Evolutionary conservation across 1,140 invertebrate genomes (phyloP).

Genomic region (Sarcophaga bullata): DNA sequence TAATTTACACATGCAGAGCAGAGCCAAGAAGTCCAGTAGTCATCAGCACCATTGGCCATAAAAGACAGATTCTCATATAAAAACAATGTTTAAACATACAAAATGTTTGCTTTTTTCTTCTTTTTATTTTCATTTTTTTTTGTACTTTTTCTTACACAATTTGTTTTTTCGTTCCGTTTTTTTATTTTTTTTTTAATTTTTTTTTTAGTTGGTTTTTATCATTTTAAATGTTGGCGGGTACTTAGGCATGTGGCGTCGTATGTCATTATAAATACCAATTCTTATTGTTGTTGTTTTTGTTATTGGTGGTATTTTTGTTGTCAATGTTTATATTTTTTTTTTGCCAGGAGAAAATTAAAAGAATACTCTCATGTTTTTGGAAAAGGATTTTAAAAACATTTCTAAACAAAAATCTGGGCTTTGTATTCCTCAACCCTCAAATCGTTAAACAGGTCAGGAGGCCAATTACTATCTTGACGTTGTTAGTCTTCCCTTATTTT

Average conservation of each 20-base stretch:
- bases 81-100: slow-evolving; percentile 19
- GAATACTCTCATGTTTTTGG: too few relatives aligned
- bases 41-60: slow-evolving; percentile 36
- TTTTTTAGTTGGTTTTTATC: slow-evolving; percentile 17
- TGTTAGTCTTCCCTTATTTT: too few relatives aligned
- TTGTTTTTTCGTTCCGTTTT: background rate
- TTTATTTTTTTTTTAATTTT: background rate
- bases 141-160: slow-evolving; percentile 5
- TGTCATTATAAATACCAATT: slow-evolving; percentile 58
- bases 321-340: slow-evolving; percentile 34
- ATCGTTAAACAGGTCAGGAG: too few relatives aligned
- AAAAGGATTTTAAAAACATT: too few relatives aligned
- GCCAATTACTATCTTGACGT: too few relatives aligned
- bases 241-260: slow-evolving; percentile 65
- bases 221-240: slow-evolving; percentile 33
- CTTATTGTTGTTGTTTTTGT: slow-evolving; percentile 39
- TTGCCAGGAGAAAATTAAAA: too few relatives aligned
- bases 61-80: slow-evolving; percentile 17
- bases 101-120: slow-evolving; percentile 1
- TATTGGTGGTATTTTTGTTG: background rate
- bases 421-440: too few relatives aligned
- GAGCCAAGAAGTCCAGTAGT: background rate
- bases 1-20: slow-evolving; percentile 40
- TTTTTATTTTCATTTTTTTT: background rate
- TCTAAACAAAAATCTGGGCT: too few relatives aligned